Conservation (phyloP, 2,113 vertebrate genomes). For the Stercorarius parasiticus region DNA sequence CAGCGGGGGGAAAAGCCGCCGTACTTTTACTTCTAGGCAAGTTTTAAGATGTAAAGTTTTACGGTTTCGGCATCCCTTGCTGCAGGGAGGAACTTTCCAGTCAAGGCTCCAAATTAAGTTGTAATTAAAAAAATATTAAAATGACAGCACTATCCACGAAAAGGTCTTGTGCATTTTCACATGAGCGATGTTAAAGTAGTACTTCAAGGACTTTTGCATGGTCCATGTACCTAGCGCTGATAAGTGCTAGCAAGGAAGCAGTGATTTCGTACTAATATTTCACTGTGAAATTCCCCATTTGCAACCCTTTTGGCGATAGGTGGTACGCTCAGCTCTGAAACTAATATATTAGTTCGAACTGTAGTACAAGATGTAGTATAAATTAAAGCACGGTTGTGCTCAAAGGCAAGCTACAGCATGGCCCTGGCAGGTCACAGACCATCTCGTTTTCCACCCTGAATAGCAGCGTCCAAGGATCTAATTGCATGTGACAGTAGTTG, state of each 20-base stretch:
- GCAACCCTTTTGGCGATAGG: neutral
- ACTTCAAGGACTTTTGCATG: neutral
- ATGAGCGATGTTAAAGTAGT: neutral
- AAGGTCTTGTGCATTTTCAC: neutral
- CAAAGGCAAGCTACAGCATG: neutral
- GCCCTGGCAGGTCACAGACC: neutral
- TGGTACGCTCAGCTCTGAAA: neutral
- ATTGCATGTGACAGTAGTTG: neutral
- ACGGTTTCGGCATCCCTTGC: neutral
- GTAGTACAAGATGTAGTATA: neutral
- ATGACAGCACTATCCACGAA: neutral
- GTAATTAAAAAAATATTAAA: neutral
- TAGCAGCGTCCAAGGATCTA: accelerated
- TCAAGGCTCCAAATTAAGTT: neutral
- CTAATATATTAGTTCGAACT: neutral
- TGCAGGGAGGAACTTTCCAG: neutral
- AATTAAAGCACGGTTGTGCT: neutral
- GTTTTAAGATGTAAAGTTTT: neutral
- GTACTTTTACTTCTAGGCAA: neutral
- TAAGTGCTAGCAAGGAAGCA: neutral
- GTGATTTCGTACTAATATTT: neutral
- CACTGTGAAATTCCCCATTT: neutral
- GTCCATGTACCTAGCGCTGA: neutral
- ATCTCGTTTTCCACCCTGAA: neutral
- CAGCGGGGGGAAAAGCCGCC: accelerated